Base-by-base conservation (phyloP, 2,113 vertebrate species). In the Gymnorhina tibicen region DNA sequence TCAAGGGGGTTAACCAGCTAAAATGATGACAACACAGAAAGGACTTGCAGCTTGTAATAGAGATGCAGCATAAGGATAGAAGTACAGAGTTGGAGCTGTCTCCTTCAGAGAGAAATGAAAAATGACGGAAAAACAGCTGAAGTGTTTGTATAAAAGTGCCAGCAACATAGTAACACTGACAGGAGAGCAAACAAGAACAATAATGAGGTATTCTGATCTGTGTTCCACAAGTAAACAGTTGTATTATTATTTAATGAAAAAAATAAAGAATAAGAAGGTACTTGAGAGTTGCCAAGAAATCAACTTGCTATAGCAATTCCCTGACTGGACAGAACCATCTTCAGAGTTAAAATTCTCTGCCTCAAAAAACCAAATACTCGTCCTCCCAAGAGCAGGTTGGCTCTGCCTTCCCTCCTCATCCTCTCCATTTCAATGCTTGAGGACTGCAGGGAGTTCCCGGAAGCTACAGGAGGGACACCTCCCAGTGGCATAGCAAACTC, bases 381-480 rank as follows among this genome's bases (percentile, higher is more conserved):
- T n/a, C 28, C 44, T n/a, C 47, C 32, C 35, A 84, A 35, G 21
- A 2, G 2, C 20, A 89, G 19, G 18, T 1, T 58, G 63, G n/a
- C 22, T 63, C 32, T 73, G 47, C 37, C 47, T 67, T 55, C 37
- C 26, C 26, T 55, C 37, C 46, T 89, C 67, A 60, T 2, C 10
- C 41, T 46, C 63, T 42, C 24, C 10, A 52, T 42, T 41, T 66
- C 46, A 49, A 2, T 0, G 1, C 63, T 44, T 6, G 0, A 42
- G 32, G 46, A 62, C 22, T 56, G 5, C 35, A 84, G 10, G 5
- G 37, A 70, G 39, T 2, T 87, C 52, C 28, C 0, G 0, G 21
- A 33, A 67, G 44, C 16, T 30, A 42, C 6, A 47, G 18, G 30
- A 81, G 3, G 5, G 24, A 67, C 21, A 55, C 0, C 14, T 39